Conservation (phyloP, 2,888 invertebrate genomes). For the Nezara viridula region DNA sequence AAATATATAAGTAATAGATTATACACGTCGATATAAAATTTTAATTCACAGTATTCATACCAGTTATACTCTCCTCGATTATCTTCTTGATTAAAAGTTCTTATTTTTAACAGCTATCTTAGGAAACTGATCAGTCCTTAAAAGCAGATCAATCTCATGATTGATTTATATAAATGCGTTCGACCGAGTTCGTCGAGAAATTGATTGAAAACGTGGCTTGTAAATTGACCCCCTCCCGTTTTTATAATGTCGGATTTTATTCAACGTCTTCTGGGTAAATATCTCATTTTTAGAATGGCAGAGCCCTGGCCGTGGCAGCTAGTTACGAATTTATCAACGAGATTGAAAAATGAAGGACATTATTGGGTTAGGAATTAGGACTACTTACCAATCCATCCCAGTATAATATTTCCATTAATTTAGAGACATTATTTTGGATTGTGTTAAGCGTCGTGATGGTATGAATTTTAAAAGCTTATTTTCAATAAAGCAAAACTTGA, state of each 20-base stretch:
- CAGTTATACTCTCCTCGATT: not conserved
- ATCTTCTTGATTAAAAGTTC: not conserved
- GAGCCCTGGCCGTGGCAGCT: not conserved
- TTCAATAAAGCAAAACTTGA: not conserved
- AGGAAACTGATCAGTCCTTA: not conserved
- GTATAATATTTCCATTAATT: not conserved
- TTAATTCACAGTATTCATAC: too few species aligned
- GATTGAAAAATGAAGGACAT: not conserved
- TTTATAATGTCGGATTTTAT: slow-evolving; percentile 3
- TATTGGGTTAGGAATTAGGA: not conserved
- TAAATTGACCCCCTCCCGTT: not conserved
- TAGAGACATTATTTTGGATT: not conserved
- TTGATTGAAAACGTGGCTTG: not conserved
- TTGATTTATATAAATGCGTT: slow-evolving; percentile 11
- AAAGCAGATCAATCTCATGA: not conserved
- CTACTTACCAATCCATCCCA: not conserved
- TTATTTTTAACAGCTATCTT: not conserved
- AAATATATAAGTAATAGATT: too few species aligned
- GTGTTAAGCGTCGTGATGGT: not conserved
- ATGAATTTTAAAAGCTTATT: not conserved
- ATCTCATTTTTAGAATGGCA: slow-evolving; percentile 2
- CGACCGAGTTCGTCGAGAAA: not conserved
- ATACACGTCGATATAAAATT: too few species aligned
- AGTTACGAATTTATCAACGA: not conserved
- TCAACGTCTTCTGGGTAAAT: not conserved